Base-by-base conservation (phyloP, 37 sponge, comb jelly and placozoan genomes). In the Axinella damicornis region DNA sequence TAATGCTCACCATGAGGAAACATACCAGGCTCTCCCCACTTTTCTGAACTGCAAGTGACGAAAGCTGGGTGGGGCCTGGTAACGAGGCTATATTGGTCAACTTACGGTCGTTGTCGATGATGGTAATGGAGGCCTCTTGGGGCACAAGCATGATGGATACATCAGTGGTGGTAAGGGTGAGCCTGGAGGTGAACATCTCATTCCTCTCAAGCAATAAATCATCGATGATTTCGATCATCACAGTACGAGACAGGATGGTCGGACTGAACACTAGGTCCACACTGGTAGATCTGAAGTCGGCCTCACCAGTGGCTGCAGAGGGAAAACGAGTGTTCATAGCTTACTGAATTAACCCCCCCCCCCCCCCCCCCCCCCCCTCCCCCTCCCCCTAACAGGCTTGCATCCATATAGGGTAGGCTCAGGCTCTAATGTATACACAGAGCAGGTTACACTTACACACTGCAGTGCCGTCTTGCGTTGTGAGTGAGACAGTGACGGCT, bases 101-200 rank as follows among this genome's bases (percentile, higher is more conserved):
- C 79, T 21, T 65, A 78, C 79, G 28, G 41, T 78, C 79, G 40
- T 78, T 31, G 41, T 78, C 79, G 9, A 78, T n/a, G 33, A 78
- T 78, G 53, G 20, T 27, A 5, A 78, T 78, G 30, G 52, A 27
- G 21, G 66, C 66, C 46, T 78, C 66, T 0, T 17, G 30, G 46
- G 41, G 66, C 6, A 32, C 28, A 0, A 78, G 65, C 20, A 22
- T 65, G 37, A 77, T 35, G 11, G 20, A 35, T 22, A 36, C 25
- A 77, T 59, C 63, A 37, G 63, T 20, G 6, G n/a, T 37, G 16
- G 40, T 21, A 1, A 77, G 77, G 40, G 63, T 18, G 63, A 77
- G 21, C 61, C 59, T 11, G 4, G 62, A 56, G 41, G 24, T 25
- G 0, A 65, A 65, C 9, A 12, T 13, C 35, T 65, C 79, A 31